Base-by-base conservation (phyloP, 2,888 invertebrate genomes). In the Ophion slaviceki region DNA sequence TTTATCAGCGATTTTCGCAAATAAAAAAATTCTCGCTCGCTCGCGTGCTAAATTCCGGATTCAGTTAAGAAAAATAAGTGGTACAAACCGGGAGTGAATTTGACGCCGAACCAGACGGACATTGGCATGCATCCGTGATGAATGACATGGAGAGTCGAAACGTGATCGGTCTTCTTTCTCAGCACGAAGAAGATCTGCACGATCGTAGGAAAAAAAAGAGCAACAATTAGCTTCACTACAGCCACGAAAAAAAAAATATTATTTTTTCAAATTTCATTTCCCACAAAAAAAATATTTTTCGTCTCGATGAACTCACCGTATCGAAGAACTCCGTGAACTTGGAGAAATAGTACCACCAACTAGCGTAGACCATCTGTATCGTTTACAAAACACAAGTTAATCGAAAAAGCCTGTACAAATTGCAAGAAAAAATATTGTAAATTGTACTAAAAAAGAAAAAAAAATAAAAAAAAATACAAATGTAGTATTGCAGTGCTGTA, bases 41-140 rank as follows among this genome's bases (percentile, higher is more conserved):
- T 32, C 32, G 32, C 32, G 32, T 32, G 32, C 32, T 32, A 32
- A 32, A 32, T 4, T 32, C 32, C 32, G 10, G 20, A 61, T 61
- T n/a, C 61, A 17, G 11, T 32, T 17, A 24, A 66, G n/a, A 11
- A 17, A 17, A 66, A 40, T 0, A 66, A 61, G 3, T 77, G 74
- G 66, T 82, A 90, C 94, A 94, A 94, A 97, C 97, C 97, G 93
- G 98, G 98, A 40, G 98, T 98, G 95, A 98, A 99, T 95, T 98
- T 98, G 79, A 99, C 98, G 76, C 99, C 99, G 94, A 98, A 98
- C 99, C 99, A 99, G 87, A 99, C 98, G 6, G 98, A 98, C 97
- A 98, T 97, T 61, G 99, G 99, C 99, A 99, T 99, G 92, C 98
- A 97, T 88, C 98, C 98, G 94, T 99, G 99, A 94, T 99, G 99